These are phyloP conservation scores for Drosophila lacteicornis DNA, from an alignment of 1,140 invertebrate species.

Conservation along the genomic window DNA sequence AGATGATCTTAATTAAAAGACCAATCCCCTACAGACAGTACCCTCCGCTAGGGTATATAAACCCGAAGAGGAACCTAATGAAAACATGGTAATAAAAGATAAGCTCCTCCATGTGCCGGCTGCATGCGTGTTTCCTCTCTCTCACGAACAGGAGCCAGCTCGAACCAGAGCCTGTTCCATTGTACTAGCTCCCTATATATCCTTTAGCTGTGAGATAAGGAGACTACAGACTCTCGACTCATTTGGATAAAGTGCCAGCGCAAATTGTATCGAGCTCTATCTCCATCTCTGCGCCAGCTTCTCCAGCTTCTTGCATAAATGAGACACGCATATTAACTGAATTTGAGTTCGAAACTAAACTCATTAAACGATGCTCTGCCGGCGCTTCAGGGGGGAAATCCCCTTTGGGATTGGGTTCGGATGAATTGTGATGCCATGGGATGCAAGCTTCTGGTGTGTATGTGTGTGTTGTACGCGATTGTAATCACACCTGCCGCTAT, in stretches of 20 bases:
- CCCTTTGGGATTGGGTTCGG: slow-evolving; percentile 13
- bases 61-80: slow-evolving; percentile 59
- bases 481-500: slow-evolving; percentile 75
- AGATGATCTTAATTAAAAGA: slow-evolving; percentile 12
- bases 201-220: slow-evolving; percentile 50
- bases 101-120: slow-evolving; percentile 58
- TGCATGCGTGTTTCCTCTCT: slow-evolving; percentile 16
- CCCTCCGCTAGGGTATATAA: slow-evolving; percentile 17
- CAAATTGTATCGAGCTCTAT: slow-evolving; percentile 72
- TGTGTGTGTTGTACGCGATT: slow-evolving; percentile 38
- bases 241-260: slow-evolving; percentile 69
- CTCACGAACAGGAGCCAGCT: background rate
- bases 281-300: slow-evolving; percentile 15
- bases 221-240: slow-evolving; percentile 55
- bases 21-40: background rate
- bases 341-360: slow-evolving; percentile 78
- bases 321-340: slow-evolving; percentile 75
- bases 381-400: background rate
- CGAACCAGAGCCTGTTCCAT: slow-evolving; percentile 20
- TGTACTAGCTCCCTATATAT: slow-evolving; percentile 32
- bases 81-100: slow-evolving; percentile 77
- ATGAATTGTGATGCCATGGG: background rate
- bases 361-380: slow-evolving; percentile 66
- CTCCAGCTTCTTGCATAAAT: slow-evolving; percentile 44
- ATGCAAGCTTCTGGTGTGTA: slow-evolving; percentile 16